Evolutionary conservation across 2,797 vertebrate genomes (phyloP), one percentile per base, ranked within the genome.

Genomic region (Dromococcyx pavoninus): DNA sequence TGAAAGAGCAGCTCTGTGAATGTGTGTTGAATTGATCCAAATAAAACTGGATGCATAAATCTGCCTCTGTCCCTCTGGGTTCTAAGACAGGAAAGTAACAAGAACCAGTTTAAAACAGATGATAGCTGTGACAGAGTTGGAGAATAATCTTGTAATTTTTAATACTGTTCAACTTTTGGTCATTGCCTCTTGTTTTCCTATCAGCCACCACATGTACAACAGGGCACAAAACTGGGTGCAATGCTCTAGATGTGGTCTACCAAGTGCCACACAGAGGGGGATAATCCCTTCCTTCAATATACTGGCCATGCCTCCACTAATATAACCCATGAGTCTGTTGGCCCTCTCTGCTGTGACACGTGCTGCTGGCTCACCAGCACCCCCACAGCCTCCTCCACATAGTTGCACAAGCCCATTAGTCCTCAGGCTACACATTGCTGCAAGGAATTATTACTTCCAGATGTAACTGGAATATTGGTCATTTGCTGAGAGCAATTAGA

Each of bases 291-390:
- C 30, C 50, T 67, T 58, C 16, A 46, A 3, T 21, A 32, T 5
- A 17, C 11, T 72, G 37, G 10, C 48, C 1, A 0, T 56, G 53
- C 1, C 17, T 10, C 9, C 2, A 3, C 11, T 62, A 25, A 51
- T 28, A 69, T 11, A 43, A n/a, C 4, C 11, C 16, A 17, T 2
- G 11, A 17, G 9, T 3, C 44, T 51, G 16, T n/a, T 64, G 30
- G 10, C 12, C 7, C 1, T 46, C 50, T 67, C 41, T 48, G 13
- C 15, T 37, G 13, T 58, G 17, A 27, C 0, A 27, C 0, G 0
- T 32, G 27, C 41, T 77, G 15, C 51, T 62, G 66, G 17, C 16
- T 64, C 56, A 30, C 28, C 62, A 62, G 51, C 16, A 66, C 0
- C 7, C 8, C 11, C 23, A 62, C 0, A 1, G 24, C 33, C 17